Evolutionary conservation across 2,888 invertebrate species (phyloP).

Genomic region (Chloromyia formosa): DNA sequence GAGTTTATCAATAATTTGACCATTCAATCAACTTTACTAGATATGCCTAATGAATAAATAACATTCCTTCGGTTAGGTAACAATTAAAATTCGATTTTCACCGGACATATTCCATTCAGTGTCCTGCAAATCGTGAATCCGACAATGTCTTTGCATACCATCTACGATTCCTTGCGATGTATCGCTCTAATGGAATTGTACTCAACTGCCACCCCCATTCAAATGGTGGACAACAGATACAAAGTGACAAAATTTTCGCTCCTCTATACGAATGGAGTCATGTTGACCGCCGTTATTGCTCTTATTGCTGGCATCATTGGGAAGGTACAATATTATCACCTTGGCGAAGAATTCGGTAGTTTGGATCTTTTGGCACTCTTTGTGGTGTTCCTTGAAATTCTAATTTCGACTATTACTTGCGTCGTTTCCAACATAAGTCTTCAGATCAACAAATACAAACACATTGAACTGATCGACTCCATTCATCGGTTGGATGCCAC

Average conservation of each 20-base stretch:
- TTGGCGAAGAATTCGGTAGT: too few relatives aligned
- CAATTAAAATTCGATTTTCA: too few relatives aligned
- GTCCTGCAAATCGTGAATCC: too few relatives aligned
- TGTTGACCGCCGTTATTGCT: neutral
- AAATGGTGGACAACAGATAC: conserved; percentile 26
- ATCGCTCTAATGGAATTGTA: neutral
- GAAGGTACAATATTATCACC: neutral
- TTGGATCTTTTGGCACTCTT: conserved; percentile 11
- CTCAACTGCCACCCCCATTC: conserved; percentile 6
- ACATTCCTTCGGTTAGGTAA: too few relatives aligned
- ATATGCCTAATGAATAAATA: too few relatives aligned
- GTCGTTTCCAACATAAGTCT: conserved; percentile 11
- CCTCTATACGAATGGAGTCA: conserved; percentile 13
- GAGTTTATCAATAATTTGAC: too few relatives aligned
- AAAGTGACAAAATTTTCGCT: conserved; percentile 12
- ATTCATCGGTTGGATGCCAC: conserved; percentile 12
- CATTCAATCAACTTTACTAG: too few relatives aligned
- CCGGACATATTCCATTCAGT: too few relatives aligned
- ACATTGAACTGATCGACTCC: conserved; percentile 34
- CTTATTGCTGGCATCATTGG: neutral
- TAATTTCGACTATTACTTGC: conserved; percentile 1
- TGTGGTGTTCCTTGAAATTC: conserved; percentile 20
- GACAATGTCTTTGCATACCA: neutral
- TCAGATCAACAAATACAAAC: conserved; percentile 19
- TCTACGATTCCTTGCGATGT: neutral